Evolutionary conservation across 2,888 invertebrate species (phyloP).

Genomic region (Cheilosia vulpina): DNA sequence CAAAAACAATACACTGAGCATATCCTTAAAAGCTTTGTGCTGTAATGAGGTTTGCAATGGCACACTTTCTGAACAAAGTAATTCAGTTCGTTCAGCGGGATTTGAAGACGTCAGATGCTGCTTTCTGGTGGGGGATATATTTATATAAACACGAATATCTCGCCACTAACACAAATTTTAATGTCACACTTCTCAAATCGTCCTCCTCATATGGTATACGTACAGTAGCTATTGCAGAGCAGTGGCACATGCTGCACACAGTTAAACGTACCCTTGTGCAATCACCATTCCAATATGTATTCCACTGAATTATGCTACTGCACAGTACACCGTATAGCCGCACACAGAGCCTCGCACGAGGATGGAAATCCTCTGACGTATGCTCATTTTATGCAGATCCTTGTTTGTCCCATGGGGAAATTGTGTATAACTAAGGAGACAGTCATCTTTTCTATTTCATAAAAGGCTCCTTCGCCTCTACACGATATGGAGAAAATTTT

Average conservation of each 20-base stretch:
- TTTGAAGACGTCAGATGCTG: constrained; percentile 38
- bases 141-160: constrained; percentile 6
- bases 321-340: background rate
- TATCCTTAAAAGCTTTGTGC: constrained; percentile 55
- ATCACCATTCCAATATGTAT: constrained; percentile 21
- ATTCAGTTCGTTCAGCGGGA: constrained; percentile 38
- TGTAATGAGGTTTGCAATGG: constrained; percentile 60
- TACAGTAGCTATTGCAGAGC: background rate
- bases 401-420: constrained; percentile 56
- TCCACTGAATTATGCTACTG: constrained; percentile 35
- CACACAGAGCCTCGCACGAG: constrained; percentile 1
- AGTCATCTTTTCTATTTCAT: constrained; percentile 38
- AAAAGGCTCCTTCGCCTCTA: background rate
- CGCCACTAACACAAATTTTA: constrained; percentile 43
- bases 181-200: constrained; percentile 58
- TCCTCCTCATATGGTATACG: constrained; percentile 19
- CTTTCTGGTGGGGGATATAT: constrained; percentile 6
- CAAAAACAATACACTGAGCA: constrained; percentile 1
- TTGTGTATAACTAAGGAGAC: constrained; percentile 38
- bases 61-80: constrained; percentile 38
- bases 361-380: constrained; percentile 56
- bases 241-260: constrained; percentile 25
- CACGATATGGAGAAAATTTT: constrained; percentile 18
- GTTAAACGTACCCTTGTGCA: background rate
- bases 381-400: constrained; percentile 62